Evolutionary conservation across 2,113 vertebrate species (phyloP), one percentile per base, ranked within the genome.

Genomic region (Otus sunia): DNA sequence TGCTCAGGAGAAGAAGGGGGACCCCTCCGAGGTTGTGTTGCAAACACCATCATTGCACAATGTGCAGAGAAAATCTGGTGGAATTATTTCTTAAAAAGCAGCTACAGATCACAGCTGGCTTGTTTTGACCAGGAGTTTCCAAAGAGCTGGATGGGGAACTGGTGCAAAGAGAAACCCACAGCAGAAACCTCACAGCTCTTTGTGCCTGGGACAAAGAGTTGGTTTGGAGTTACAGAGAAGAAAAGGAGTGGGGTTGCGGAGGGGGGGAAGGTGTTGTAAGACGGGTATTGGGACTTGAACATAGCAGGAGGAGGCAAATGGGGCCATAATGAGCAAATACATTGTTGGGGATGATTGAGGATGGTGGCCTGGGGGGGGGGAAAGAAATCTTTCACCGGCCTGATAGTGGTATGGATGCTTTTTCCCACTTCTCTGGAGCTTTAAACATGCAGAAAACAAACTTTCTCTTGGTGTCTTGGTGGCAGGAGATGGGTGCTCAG

Each of bases 161-260:
- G 0, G 18, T 6, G 14, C 16, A 7, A 45, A 29, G 58, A 47
- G 55, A 73, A 94, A 85, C 49, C 49, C 6, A 1, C 34, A 34
- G 73, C 8, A 10, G 66, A 66, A 89, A 58, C 25, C 22, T 69
- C 15, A 1, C 5, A 10, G 79, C 58, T 66, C 60, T 89, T 93
- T 93, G 45, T 96, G 76, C 58, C 72, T 0, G 1, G 43, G 79
- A 91, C 90, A 95, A 92, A 92, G 77, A 49, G 32, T 5, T 66
- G 79, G 87, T 95, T 94, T 95, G 94, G 58, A 94, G 71, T 96
- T 95, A 71, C 76, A 82, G 32, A 43, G 59, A 60, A 86, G 75
- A 67, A 74, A 53, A 55, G 29, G 34, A 76, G 67, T 5, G 27
- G 41, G 52, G 22, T 26, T 49, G 23, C 17, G 8, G 43, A 17